Evolutionary conservation across 2,113 vertebrate genomes (phyloP), one percentile per base, ranked within the genome.

Genomic region (Burhinus bistriatus): DNA sequence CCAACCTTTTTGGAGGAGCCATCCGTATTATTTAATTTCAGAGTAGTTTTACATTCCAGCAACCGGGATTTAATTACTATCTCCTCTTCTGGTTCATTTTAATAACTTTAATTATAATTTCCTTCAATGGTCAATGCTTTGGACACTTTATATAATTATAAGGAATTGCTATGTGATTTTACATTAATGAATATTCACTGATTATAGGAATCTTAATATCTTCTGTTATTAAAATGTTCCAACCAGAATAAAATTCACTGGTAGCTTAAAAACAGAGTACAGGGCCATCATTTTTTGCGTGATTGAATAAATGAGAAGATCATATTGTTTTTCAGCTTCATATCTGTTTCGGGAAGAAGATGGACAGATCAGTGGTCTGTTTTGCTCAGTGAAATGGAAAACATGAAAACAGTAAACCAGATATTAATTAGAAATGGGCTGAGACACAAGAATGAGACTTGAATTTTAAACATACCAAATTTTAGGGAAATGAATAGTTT

Each of bases 71-170:
- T 90, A 96, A 96, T 96, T 91, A 61, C 38, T 61, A 16, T 73
- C 73, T 95, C 36, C 49, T 91, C 89, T 93, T 83, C 52, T 79
- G 87, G 84, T 93, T 93, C 30, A 93, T 90, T 96, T 76, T 62
- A 89, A 85, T 94, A 87, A 85, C 84, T 91, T 96, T 75, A 94
- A 91, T 92, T 91, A 68, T 79, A 29, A 51, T 83, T 96, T 93
- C 29, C 78, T 87, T 92, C 75, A 85, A 17, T 93, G 87, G 87
- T 54, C 93, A 85, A 2, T 87, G 78, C 57, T 95, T 76, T 69
- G 70, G 87, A 76, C 58, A 32, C 54, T 85, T 85, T 44, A 38
- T 54, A 42, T 91, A 91, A 96, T 93, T 85, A 69, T 40, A 79
- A 85, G 58, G 49, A 70, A 72, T 77, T 62, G 73, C 30, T 45